A percentile compares a stretch with the other conserved stretches of the same genome.
Evolutionary conservation across 2,113 vertebrate genomes (phyloP).

Genomic region (Dicerorhinus sumatrensis): DNA sequence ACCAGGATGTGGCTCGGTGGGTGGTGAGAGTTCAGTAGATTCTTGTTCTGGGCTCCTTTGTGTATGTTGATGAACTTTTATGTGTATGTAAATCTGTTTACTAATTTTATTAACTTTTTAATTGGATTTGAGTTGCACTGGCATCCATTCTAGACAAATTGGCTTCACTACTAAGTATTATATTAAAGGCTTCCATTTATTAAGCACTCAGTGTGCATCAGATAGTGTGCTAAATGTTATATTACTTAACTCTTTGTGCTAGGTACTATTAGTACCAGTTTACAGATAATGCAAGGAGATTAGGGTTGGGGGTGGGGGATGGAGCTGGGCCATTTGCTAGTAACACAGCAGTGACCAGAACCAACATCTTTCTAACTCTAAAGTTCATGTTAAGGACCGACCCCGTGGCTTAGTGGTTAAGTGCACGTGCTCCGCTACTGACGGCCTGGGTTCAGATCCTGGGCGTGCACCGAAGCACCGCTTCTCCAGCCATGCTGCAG

Average conservation of each 20-base stretch:
- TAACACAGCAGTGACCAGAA: neutral
- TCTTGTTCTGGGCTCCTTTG: neutral
- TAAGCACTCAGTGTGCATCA: neutral
- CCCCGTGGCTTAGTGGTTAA: too few relatives aligned
- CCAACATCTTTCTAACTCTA: neutral
- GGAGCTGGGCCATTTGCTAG: neutral
- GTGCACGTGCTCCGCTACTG: too few relatives aligned
- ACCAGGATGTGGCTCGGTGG: neutral
- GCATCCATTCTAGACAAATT: neutral
- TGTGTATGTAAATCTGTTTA: neutral
- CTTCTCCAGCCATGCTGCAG: too few relatives aligned
- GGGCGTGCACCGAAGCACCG: too few relatives aligned
- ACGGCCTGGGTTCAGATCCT: too few relatives aligned
- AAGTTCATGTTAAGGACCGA: too few relatives aligned
- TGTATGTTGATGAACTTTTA: neutral
- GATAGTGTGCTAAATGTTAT: neutral
- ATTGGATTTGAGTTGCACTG: neutral
- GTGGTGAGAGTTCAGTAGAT: neutral
- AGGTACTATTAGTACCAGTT: neutral
- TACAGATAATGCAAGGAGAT: neutral
- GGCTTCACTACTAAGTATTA: neutral
- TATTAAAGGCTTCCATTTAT: neutral
- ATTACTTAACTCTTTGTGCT: neutral
- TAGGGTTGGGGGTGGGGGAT: neutral
- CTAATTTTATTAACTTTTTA: neutral